A percentile compares a stretch with the other conserved stretches of the same genome.
Conservation (phyloP, 2,797 vertebrate genomes). For the Lates japonicus region DNA sequence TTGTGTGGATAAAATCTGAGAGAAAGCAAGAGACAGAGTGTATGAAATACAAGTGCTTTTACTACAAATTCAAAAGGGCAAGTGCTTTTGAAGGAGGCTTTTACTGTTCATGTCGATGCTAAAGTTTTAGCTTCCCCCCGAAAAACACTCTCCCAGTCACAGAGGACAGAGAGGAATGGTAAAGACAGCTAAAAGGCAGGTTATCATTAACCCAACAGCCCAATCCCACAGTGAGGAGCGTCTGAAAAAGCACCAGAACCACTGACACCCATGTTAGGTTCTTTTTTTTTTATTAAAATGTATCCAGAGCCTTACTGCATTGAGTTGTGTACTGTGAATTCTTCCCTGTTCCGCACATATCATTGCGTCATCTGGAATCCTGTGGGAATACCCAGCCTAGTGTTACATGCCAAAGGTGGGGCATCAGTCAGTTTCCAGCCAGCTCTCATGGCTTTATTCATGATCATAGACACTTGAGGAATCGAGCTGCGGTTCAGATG, state of each 20-base stretch:
- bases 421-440: conserved; percentile 28
- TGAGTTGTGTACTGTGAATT: not conserved
- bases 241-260: not conserved
- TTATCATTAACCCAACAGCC: not conserved
- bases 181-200: not conserved
- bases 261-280: not conserved
- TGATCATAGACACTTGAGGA: conserved; percentile 19
- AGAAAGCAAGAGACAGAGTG: not conserved
- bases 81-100: not conserved
- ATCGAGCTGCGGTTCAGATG: not conserved
- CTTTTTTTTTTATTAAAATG: not conserved
- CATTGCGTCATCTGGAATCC: conserved; percentile 19
- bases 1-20: not conserved
- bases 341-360: not conserved
- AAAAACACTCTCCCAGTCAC: not conserved
- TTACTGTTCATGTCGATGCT: not conserved
- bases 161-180: not conserved
- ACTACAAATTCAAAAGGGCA: not conserved
- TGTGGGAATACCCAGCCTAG: conserved; percentile 41
- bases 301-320: not conserved
- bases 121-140: not conserved
- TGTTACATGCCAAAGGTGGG: conserved; percentile 50
- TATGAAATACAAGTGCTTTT: not conserved
- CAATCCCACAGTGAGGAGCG: not conserved
- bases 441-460: conserved; percentile 65